Conservation (phyloP, 2,113 vertebrate genomes). For the Carassius gibelio region DNA sequence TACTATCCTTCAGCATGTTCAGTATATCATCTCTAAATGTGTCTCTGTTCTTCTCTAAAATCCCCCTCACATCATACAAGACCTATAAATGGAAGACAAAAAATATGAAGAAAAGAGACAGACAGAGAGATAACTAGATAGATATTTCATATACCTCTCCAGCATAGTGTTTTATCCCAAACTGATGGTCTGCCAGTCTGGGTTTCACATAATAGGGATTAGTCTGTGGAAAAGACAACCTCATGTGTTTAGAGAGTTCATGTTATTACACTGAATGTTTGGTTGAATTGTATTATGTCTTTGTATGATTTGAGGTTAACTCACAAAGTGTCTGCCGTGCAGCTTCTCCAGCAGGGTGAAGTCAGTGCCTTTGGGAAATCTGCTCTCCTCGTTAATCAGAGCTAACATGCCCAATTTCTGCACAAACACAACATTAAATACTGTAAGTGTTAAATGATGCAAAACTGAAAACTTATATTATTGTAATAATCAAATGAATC, state of each 20-base stretch:
- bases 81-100: slow-evolving; percentile 72
- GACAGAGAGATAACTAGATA: neutral
- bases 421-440: slow-evolving; percentile 29
- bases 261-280: neutral
- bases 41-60: slow-evolving; percentile 92
- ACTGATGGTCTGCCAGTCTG: slow-evolving; percentile 88
- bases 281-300: slow-evolving; percentile 10
- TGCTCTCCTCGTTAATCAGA: slow-evolving; percentile 90
- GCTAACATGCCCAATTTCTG: slow-evolving; percentile 91
- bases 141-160: slow-evolving; percentile 76
- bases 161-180: slow-evolving; percentile 91
- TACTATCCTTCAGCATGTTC: slow-evolving; percentile 92
- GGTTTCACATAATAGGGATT: slow-evolving; percentile 91
- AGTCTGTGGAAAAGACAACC: slow-evolving; percentile 72
- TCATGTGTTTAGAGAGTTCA: neutral
- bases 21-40: slow-evolving; percentile 92
- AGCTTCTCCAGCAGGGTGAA: slow-evolving; percentile 90
- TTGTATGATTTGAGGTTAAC: slow-evolving; percentile 57
- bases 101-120: neutral
- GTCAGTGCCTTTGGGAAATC: slow-evolving; percentile 93
- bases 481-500: neutral
- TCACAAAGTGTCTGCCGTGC: slow-evolving; percentile 88
- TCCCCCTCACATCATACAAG: slow-evolving; percentile 83
- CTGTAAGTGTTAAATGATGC: slow-evolving; percentile 23
- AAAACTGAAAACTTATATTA: slow-evolving; percentile 53